Conservation (phyloP, 2,888 invertebrate genomes). For the Lithodes maja region DNA sequence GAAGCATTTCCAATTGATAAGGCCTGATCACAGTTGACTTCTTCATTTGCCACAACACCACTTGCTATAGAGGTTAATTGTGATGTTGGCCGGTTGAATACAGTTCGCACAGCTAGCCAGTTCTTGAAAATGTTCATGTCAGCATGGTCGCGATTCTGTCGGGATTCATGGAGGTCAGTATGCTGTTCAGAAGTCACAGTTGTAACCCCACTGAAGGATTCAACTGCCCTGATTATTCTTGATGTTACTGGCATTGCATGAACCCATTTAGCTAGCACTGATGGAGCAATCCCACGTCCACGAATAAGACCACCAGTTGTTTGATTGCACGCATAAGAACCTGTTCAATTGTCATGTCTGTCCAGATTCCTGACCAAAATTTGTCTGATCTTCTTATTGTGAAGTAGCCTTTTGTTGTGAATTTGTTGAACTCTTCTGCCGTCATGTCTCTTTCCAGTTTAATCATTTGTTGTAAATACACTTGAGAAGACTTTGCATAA, state of each 20-base stretch:
- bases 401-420: constrained; percentile 2
- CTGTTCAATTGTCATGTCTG: constrained; percentile 29
- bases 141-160: constrained; percentile 34
- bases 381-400: not conserved
- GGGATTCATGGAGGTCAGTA: constrained; percentile 38
- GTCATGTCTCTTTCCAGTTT: constrained; percentile 13
- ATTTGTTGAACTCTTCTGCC: not conserved
- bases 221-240: constrained; percentile 12
- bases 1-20: constrained; percentile 39
- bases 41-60: constrained; percentile 41
- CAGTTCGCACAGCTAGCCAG: constrained; percentile 30
- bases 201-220: constrained; percentile 35
- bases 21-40: constrained; percentile 38
- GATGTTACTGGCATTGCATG: constrained; percentile 10
- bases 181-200: constrained; percentile 19
- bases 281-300: not conserved
- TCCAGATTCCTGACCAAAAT: constrained; percentile 18
- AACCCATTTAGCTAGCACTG: constrained; percentile 25
- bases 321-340: constrained; percentile 31
- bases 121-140: constrained; percentile 36
- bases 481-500: constrained; percentile 61
- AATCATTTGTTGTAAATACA: constrained; percentile 48
- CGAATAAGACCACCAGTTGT: constrained; percentile 28
- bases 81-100: constrained; percentile 35
- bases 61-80: constrained; percentile 32